Evolutionary conservation across 1,140 invertebrate species (phyloP), one percentile per base, ranked within the genome.

Genomic region (Drosophila hydei): DNA sequence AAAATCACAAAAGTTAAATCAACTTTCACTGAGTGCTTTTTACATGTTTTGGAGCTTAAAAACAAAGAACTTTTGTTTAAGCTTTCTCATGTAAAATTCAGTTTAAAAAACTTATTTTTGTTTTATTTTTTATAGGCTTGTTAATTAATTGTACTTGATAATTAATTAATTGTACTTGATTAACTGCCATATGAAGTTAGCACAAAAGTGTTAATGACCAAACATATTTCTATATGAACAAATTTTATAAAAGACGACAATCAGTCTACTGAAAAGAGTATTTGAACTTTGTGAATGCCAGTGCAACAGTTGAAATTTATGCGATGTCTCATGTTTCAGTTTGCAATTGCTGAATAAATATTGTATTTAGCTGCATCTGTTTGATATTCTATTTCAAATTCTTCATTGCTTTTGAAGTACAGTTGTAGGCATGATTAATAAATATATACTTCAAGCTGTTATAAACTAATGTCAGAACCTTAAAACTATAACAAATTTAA

Each of bases 391-490:
- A 21, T 36, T 54, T 56, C 11, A 23, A 21, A 33, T 11, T 12
- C 30, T 11, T 21, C 21, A 19, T 9, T 27, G 3, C 12, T 25
- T 55, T 40, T n/a, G 23, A 42, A 23, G n/a, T 23, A 42, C 27
- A 30, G 11, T 33, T 33, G 30, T 11, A 11, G 30, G 1, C 12
- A 8, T 33, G 30, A 11, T 11, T 6, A 33, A 12, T 33, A 1
- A 27, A 33, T 33, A 33, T 33, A 33, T 27, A 27, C 25, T 47
- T 30, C 23, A 55, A 12, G 27, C 50, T 18, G 42, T 30, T 50
- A 54, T 23, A 12, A 21, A 25, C 18, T 6, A 61, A 61, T 45
- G 50, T 52, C 14, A 64, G 30, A 42, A 48, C 42, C 30, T 43
- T 58, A 18, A 18, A 23, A 40, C 33, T 38, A 27, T 47, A 56